Evolutionary conservation across 2,113 vertebrate genomes (phyloP).

Genomic region (Lycaon pictus): DNA sequence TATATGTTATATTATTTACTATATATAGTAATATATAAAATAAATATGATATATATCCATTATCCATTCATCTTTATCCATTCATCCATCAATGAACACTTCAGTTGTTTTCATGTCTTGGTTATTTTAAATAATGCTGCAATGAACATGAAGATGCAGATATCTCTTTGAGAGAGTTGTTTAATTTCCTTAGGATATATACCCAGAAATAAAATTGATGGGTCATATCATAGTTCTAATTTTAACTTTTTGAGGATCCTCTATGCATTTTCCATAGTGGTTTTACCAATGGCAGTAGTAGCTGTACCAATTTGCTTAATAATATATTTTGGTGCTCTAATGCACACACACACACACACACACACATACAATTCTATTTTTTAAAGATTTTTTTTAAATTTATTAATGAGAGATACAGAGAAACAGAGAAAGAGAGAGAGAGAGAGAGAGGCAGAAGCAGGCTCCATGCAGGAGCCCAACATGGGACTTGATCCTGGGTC

Average conservation of each 20-base stretch:
- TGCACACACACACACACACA: too few species aligned
- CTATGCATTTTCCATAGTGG: not conserved
- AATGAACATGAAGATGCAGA: not conserved
- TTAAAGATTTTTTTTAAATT: too few species aligned
- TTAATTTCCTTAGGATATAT: not conserved
- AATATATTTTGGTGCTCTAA: not conserved
- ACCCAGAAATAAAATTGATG: not conserved
- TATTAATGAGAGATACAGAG: too few species aligned
- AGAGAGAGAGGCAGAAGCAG: too few species aligned
- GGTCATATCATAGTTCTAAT: not conserved
- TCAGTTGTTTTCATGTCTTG: not conserved
- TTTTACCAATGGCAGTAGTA: not conserved
- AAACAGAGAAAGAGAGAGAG: too few species aligned
- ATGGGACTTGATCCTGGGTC: too few species aligned
- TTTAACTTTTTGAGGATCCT: not conserved
- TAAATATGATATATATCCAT: too few species aligned
- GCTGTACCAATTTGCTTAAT: not conserved
- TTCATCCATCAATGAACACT: not conserved
- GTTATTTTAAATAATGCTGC: not conserved
- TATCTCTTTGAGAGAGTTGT: not conserved
- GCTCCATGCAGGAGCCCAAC: too few species aligned
- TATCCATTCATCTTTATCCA: not conserved
- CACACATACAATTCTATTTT: too few species aligned
- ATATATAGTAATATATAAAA: not conserved
- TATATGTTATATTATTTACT: not conserved